Evolutionary conservation across 2,113 vertebrate species (phyloP), one percentile per base, ranked within the genome.

Genomic region (Sinocyclocheilus anshuiensis): DNA sequence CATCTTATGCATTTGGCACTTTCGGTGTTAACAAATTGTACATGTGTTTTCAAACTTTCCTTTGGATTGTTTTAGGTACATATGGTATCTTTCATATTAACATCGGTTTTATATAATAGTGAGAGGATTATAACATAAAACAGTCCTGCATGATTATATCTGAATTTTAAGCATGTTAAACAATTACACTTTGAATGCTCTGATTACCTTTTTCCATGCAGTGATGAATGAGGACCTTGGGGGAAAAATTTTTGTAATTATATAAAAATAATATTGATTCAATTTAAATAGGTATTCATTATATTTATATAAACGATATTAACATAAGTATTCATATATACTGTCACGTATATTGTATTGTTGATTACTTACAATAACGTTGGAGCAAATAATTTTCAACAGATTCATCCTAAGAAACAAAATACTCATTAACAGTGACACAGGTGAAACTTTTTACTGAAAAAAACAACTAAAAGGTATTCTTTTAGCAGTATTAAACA

Each of bases 321-420:
- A 20, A 4, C 67, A 71, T 20, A 36, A 42, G 39, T 22, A 53
- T 3, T 48, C 12, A 48, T 13, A 42, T 45, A 22, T n/a, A n/a
- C n/a, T n/a, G n/a, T n/a, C n/a, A 45, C 9, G 50, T 39, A 59
- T 59, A 59, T n/a, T 59, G 13, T 20, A 53, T 33, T 69, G n/a
- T 83, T n/a, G 26, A 11, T 1, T 90, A 94, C 94, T 95, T 85
- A 95, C 95, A 88, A 94, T 88, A 33, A 94, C 48, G 85, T 50
- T 85, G 4, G 50, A 86, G 77, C 87, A 87, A 83, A 91, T 72
- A 48, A 92, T 87, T 48, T 76, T 74, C 24, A 90, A 82, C 86
- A 89, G 89, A 86, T 39, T 90, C 94, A 95, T 95, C 89, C 93
- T 95, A 88, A 26, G 87, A 76, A 89, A 63, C 80, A 87, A 59